phyloP scores from a whole-genome alignment of 2,888 invertebrate species.

The Dolichopus griseipennis region DNA sequence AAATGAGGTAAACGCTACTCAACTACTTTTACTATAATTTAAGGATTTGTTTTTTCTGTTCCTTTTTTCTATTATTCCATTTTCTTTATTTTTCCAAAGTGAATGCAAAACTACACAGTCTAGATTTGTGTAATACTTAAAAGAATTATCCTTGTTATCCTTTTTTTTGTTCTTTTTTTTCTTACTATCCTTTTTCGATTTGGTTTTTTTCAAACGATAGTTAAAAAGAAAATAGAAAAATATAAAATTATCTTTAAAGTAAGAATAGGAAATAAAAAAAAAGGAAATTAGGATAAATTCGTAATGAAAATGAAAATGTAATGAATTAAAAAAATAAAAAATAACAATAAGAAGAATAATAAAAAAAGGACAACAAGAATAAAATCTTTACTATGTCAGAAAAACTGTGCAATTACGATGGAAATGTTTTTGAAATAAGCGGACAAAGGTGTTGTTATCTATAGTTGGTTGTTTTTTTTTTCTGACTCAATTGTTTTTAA shows the following conservation, averaged over 20 bases:
- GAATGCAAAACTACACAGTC: too few relatives aligned
- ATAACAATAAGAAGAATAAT: too few relatives aligned
- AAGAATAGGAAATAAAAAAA: background rate
- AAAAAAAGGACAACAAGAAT: too few relatives aligned
- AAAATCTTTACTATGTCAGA: too few relatives aligned
- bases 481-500: background rate
- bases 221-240: background rate
- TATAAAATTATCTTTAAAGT: background rate
- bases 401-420: too few relatives aligned
- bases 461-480: background rate
- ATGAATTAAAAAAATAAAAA: too few relatives aligned
- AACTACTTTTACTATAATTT: background rate
- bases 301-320: background rate
- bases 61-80: background rate
- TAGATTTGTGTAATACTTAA: too few relatives aligned
- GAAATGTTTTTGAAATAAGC: background rate
- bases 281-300: constrained; percentile 4
- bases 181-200: too few relatives aligned
- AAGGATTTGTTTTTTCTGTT: background rate
- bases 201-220: background rate
- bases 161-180: background rate
- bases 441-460: constrained; percentile 3
- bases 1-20: background rate
- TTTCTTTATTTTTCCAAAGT: background rate
- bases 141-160: background rate